Percentiles rank a stretch among this genome's conserved stretches.
These are phyloP conservation scores for Serranus cabrilla DNA, from an alignment of 2,797 vertebrate species.

Conservation along the genomic window DNA sequence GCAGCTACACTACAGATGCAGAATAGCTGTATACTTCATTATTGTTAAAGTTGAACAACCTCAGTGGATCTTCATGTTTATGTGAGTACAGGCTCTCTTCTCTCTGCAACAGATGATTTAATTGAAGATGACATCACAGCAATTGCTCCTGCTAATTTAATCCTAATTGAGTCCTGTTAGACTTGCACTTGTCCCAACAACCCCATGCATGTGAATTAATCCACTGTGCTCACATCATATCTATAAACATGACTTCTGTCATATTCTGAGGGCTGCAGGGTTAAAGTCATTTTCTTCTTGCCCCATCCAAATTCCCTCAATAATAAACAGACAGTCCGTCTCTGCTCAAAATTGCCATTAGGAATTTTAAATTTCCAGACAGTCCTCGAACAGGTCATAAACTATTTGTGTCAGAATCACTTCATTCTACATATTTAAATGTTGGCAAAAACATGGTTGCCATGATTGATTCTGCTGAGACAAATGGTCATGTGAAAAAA, in stretches of 20 bases:
- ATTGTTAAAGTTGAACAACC: conserved; percentile 1
- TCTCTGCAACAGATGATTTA: conserved; percentile 12
- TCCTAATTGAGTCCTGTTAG: neutral
- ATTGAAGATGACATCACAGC: conserved; percentile 15
- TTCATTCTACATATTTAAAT: no score
- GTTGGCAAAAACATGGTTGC: no score
- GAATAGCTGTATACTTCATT: conserved; percentile 3
- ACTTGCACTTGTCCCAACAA: neutral
- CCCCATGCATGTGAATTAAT: neutral
- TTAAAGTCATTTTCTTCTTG: neutral
- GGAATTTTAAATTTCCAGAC: no score
- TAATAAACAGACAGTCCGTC: neutral
- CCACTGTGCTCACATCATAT: neutral
- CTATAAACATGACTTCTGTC: neutral
- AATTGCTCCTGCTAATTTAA: neutral
- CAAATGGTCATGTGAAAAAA: no score
- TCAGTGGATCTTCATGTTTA: neutral
- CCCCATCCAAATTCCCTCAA: neutral
- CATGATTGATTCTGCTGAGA: no score
- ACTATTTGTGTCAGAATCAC: no score
- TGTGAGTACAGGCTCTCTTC: conserved; percentile 1
- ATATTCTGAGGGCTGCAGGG: neutral
- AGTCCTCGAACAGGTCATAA: no score
- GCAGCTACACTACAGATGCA: neutral
- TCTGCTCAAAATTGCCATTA: neutral